Evolutionary conservation across 2,797 vertebrate genomes (phyloP).

Genomic region (Lerista edwardsae): DNA sequence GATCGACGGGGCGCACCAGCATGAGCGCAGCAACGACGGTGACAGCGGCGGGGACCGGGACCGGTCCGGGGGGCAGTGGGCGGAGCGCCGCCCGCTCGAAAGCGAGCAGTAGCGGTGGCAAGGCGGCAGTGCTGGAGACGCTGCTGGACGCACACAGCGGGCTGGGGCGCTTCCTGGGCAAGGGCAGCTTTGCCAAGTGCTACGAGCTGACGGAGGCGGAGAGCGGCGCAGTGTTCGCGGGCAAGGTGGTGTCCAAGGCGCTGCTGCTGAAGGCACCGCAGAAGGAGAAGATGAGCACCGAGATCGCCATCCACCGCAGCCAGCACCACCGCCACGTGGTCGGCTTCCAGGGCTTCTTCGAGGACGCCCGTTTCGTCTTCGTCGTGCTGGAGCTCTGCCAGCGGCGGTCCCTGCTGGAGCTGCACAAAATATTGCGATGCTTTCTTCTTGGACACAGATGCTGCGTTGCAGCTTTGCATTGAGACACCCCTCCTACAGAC

Average conservation of each 20-base stretch:
- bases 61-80: too few relatives aligned
- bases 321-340: conserved; percentile 89
- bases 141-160: conserved; percentile 87
- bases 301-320: conserved; percentile 95
- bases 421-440: too few relatives aligned
- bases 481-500: conserved; percentile 87
- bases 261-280: conserved; percentile 95
- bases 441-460: conserved; percentile 86
- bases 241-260: conserved; percentile 94
- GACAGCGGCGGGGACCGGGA: too few relatives aligned
- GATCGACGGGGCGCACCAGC: too few relatives aligned
- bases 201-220: conserved; percentile 92
- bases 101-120: conserved; percentile 63
- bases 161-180: conserved; percentile 91
- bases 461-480: conserved; percentile 90
- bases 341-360: conserved; percentile 95
- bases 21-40: too few relatives aligned
- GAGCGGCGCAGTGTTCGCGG: conserved; percentile 90
- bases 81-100: too few relatives aligned
- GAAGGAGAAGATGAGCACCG: conserved; percentile 97
- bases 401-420: too few relatives aligned
- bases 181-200: conserved; percentile 96
- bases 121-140: conserved; percentile 81
- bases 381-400: conserved; percentile 96
- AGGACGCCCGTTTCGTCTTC: conserved; percentile 94